Percentiles rank a stretch among this genome's conserved stretches.
Conservation (phyloP, 2,888 invertebrate species). For the Pyrrhosoma nymphula region DNA sequence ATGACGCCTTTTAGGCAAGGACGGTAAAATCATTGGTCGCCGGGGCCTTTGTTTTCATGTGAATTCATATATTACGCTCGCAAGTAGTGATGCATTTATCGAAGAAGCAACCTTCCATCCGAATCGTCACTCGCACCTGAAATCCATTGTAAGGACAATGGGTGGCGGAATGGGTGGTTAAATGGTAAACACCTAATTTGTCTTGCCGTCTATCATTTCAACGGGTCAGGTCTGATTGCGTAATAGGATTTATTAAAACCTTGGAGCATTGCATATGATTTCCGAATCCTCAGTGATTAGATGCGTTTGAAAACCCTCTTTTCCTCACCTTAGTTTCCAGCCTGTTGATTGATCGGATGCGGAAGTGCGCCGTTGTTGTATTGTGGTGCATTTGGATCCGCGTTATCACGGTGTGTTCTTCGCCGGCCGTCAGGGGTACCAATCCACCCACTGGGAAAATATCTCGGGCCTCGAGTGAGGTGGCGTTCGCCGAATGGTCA, state of each 20-base stretch:
- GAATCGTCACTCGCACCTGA: neutral
- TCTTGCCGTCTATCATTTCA: neutral
- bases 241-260: neutral
- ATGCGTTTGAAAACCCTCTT: neutral
- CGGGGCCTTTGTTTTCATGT: neutral
- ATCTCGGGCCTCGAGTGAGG: neutral
- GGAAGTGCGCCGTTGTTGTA: neutral
- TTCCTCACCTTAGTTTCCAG: neutral
- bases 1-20: neutral
- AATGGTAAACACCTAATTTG: neutral
- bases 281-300: too few relatives aligned
- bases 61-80: neutral
- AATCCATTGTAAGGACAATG: neutral
- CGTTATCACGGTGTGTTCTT: neutral
- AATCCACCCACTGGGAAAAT: neutral
- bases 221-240: neutral
- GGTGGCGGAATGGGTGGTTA: neutral
- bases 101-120: neutral
- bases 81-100: neutral
- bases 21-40: neutral
- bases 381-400: neutral
- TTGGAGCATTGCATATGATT: neutral
- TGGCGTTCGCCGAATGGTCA: neutral
- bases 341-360: neutral
- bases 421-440: neutral